phyloP scores from a whole-genome alignment of 2,888 invertebrate species.

The Neoscelio sp. region DNA sequence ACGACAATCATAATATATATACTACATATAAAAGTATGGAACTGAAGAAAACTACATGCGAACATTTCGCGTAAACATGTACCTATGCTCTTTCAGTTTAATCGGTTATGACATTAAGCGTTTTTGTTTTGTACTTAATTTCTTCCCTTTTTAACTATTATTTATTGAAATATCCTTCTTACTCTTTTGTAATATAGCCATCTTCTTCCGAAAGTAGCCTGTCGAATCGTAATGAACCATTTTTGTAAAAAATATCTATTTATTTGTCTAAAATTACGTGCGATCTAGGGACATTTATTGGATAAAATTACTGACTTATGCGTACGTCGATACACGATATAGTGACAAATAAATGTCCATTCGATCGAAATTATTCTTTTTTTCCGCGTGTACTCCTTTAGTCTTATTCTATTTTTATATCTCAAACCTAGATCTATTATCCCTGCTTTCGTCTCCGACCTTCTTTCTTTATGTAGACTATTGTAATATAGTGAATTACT shows the following conservation, averaged over 20 bases:
- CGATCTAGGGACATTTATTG: constrained; percentile 34
- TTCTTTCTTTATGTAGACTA: constrained; percentile 63
- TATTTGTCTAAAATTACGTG: constrained; percentile 21
- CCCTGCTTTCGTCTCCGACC: constrained; percentile 58
- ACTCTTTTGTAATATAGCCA: constrained; percentile 60
- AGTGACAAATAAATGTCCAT: constrained; percentile 45
- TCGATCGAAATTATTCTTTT: constrained; percentile 41
- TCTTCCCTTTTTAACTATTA: constrained; percentile 66
- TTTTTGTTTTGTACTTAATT: constrained; percentile 75
- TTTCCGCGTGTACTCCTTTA: constrained; percentile 56
- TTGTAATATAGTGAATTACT: constrained; percentile 65
- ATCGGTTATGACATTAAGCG: constrained; percentile 72
- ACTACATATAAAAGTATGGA: constrained; percentile 28
- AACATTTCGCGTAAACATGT: constrained; percentile 59
- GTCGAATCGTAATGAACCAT: constrained; percentile 28
- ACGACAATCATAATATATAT: constrained; percentile 55
- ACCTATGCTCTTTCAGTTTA: constrained; percentile 67
- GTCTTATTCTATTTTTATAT: constrained; percentile 65
- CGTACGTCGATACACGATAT: too few relatives aligned
- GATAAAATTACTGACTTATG: too few relatives aligned
- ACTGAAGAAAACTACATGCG: constrained; percentile 56
- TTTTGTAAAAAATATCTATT: constrained; percentile 17
- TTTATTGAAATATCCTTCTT: constrained; percentile 53
- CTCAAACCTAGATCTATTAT: constrained; percentile 64
- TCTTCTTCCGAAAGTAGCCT: constrained; percentile 34